A percentile compares a stretch with the other conserved stretches of the same genome.
Conservation (phyloP, 2,888 invertebrate species). For the Nezara viridula region DNA sequence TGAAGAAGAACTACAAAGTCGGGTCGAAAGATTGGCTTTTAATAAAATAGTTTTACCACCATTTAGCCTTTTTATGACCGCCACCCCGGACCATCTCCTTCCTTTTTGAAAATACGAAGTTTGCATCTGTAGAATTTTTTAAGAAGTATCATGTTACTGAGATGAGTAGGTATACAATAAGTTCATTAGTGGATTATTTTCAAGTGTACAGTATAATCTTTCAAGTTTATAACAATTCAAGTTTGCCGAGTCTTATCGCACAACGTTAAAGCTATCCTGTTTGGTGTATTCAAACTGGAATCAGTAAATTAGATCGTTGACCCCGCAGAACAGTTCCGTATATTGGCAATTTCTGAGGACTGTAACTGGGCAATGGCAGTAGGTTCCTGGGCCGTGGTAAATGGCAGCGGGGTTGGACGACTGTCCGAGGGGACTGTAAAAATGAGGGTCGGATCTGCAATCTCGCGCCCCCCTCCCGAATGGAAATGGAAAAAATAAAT, state of each 20-base stretch:
- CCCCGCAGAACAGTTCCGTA: background rate
- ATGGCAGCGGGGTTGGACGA: background rate
- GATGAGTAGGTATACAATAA: too few species aligned
- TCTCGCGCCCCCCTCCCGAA: slow-evolving; percentile 54
- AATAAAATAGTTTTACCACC: too few species aligned
- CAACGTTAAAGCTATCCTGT: background rate
- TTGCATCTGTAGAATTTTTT: too few species aligned
- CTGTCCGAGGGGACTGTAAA: slow-evolving; percentile 39
- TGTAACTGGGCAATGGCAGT: background rate
- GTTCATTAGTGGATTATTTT: background rate
- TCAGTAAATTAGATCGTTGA: background rate
- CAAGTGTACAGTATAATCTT: background rate
- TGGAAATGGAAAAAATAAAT: slow-evolving; percentile 61
- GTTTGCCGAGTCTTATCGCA: background rate
- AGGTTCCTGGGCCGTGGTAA: background rate
- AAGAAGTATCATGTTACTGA: too few species aligned
- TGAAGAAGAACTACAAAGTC: too few species aligned
- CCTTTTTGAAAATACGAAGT: too few species aligned
- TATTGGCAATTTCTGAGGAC: slow-evolving; percentile 1
- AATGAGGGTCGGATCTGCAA: slow-evolving; percentile 56
- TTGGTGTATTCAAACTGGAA: background rate
- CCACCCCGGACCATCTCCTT: too few species aligned
- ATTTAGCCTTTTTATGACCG: too few species aligned
- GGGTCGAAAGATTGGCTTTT: too few species aligned
- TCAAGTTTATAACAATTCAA: background rate